Evolutionary conservation across 2,113 vertebrate genomes (phyloP).

Genomic region (Alaudala cheleensis): DNA sequence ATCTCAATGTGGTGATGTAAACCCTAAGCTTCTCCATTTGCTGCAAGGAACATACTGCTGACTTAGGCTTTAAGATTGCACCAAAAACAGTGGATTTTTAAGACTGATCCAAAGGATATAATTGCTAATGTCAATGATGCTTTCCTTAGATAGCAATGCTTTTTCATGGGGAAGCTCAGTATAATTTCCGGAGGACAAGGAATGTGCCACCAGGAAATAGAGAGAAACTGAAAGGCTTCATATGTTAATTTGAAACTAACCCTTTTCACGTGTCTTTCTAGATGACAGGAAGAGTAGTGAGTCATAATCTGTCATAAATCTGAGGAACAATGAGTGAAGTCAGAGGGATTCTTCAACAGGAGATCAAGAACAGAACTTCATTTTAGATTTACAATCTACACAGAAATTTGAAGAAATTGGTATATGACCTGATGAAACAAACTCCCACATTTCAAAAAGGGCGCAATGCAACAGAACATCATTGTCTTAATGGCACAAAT

Average conservation of each 20-base stretch:
- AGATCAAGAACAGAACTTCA: background rate
- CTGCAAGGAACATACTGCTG: background rate
- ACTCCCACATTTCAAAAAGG: background rate
- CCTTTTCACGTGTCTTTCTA: constrained; percentile 14
- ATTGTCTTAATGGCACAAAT: background rate
- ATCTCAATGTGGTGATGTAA: background rate
- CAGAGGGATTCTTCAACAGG: background rate
- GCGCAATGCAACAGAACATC: background rate
- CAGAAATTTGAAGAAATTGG: background rate
- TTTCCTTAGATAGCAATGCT: background rate
- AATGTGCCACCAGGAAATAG: background rate
- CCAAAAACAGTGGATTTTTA: background rate
- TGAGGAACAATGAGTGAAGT: background rate
- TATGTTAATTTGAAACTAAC: background rate
- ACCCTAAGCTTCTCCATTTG: background rate
- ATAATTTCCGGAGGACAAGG: background rate
- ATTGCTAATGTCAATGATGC: background rate
- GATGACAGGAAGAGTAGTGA: constrained; percentile 3
- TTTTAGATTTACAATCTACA: background rate
- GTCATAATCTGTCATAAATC: constrained; percentile 13
- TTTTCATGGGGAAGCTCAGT: background rate
- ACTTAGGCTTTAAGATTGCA: background rate
- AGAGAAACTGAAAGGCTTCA: background rate
- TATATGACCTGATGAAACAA: background rate
- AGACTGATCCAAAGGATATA: background rate